Evolutionary conservation across 2,888 invertebrate genomes (phyloP).

Genomic region (Mactromeris polynyma): DNA sequence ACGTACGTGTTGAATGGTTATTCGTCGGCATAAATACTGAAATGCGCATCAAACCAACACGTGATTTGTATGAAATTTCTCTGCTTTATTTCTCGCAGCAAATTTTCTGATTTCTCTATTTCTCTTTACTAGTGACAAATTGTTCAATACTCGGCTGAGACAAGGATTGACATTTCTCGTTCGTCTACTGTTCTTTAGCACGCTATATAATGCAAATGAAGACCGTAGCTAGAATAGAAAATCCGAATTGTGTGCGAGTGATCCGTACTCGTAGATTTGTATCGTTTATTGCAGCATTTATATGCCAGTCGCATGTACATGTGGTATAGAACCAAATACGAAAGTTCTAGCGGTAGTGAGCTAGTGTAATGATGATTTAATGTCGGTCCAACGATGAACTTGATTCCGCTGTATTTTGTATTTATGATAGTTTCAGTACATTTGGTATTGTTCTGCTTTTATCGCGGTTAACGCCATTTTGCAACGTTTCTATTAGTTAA

Average conservation of each 20-base stretch:
- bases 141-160: constrained; percentile 13
- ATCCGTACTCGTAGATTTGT: background rate
- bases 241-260: background rate
- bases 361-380: no score
- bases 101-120: background rate
- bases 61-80: constrained; percentile 1
- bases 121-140: constrained; percentile 23
- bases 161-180: constrained; percentile 20
- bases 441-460: no score
- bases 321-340: no score
- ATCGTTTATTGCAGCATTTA: background rate
- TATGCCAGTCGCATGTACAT: background rate
- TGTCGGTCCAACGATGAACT: no score
- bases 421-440: no score
- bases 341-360: no score
- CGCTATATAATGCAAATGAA: constrained; percentile 36
- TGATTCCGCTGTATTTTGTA: no score
- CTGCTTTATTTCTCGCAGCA: background rate
- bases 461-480: no score
- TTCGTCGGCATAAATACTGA: background rate
- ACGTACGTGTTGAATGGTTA: background rate
- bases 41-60: background rate
- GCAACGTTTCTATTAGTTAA: no score
- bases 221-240: background rate
- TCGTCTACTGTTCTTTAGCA: constrained; percentile 18